Evolutionary conservation across 2,888 invertebrate genomes (phyloP), one percentile per base, ranked within the genome.

Genomic region (Brachycybe producta): DNA sequence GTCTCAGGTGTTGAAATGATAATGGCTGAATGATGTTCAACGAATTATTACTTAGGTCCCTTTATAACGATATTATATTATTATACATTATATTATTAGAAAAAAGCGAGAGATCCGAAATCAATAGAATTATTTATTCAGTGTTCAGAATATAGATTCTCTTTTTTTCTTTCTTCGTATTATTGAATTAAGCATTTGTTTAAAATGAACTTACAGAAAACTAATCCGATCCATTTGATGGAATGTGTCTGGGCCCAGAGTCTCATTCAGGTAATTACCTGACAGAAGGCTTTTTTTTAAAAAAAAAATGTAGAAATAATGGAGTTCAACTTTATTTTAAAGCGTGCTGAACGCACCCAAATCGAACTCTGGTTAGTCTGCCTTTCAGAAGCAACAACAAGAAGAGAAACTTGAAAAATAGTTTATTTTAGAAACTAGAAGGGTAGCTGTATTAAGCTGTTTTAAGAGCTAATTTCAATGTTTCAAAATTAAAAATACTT

Each of bases 31-130:
- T 54, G 2, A 53, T 41, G 5, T 55, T 54, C n/a, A 70, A 62
- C 3, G 60, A 61, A 58, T 70, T 70, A 55, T 67, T 65, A 49
- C 63, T 66, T 27, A 70, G 54, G 54, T 70, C 68, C 42, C 68
- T 69, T n/a, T n/a, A n/a, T n/a, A n/a, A n/a, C n/a, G n/a, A n/a
- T n/a, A n/a, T n/a, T n/a, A n/a, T n/a, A n/a, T n/a, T n/a, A n/a
- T n/a, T 58, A 8, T 3, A 41, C n/a, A 46, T 24, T 32, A 46
- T 27, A 35, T 5, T 7, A 5, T n/a, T 5, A 43, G 30, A 28
- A 43, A 43, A 39, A 17, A 28, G 19, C 5, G n/a, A 15, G 30
- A 13, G 8, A 8, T 8, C 24, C 23, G 5, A 2, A 21, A 7
- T 41, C 21, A n/a, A n/a, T n/a, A n/a, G n/a, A n/a, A n/a, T n/a